Percentiles rank a stretch among this genome's conserved stretches.
These are phyloP conservation scores for Beris morrisii DNA, from an alignment of 2,888 invertebrate species.

Conservation along the genomic window DNA sequence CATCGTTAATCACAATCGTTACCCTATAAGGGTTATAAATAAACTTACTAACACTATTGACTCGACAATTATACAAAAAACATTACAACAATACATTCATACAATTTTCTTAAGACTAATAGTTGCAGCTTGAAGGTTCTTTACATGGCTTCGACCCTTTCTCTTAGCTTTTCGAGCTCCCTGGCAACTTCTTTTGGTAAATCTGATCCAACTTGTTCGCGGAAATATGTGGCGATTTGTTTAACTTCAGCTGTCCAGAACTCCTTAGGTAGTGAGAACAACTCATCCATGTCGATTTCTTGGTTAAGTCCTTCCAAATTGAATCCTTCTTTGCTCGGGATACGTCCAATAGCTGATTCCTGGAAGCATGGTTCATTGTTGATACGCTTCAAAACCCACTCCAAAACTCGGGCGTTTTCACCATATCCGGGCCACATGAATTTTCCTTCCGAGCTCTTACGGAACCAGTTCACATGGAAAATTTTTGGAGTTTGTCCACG, in stretches of 20 bases:
- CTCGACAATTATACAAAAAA: background rate
- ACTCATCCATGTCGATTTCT: constrained; percentile 71
- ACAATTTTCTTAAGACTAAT: background rate
- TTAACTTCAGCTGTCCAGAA: constrained; percentile 90
- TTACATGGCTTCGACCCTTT: constrained; percentile 49
- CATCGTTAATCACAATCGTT: background rate
- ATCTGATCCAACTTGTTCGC: constrained; percentile 87
- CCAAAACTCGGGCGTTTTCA: constrained; percentile 93
- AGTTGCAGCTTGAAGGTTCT: background rate
- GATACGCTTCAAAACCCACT: constrained; percentile 91
- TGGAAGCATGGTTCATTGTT: constrained; percentile 71
- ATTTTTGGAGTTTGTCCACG: constrained; percentile 81
- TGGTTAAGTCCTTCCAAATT: constrained; percentile 72
- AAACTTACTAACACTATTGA: background rate
- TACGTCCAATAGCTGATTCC: constrained; percentile 75
- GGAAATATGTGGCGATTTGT: constrained; percentile 85
- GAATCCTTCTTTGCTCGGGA: constrained; percentile 67
- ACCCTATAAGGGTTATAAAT: constrained; percentile 19
- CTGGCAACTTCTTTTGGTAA: constrained; percentile 74
- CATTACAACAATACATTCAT: background rate
- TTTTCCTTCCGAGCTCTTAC: constrained; percentile 80
- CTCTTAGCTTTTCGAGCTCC: constrained; percentile 68
- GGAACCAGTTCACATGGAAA: constrained; percentile 99
- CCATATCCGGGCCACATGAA: constrained; percentile 99
- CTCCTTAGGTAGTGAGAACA: constrained; percentile 85